Evolutionary conservation across 1,140 invertebrate species (phyloP), one percentile per base, ranked within the genome.

Genomic region (Sycophila sp.): DNA sequence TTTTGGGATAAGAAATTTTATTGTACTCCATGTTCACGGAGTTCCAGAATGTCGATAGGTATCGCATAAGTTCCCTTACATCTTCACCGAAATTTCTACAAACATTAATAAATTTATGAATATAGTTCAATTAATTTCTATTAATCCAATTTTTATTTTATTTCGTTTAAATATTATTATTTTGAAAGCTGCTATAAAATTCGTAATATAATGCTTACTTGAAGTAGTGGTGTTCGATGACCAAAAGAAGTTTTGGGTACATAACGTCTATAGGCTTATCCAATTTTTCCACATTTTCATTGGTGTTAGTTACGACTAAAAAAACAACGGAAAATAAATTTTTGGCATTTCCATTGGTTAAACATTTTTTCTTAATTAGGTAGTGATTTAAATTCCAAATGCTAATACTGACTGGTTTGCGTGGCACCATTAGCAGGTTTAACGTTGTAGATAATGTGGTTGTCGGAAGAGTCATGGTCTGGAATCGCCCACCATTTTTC

Each of bases 221-320:
- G 36, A 60, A 60, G 11, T 24, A 28, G 17, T 59, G 13, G 36
- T 22, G 24, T 11, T 38, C 22, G 6, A 60, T 13, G 13, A 42
- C 36, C 4, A 60, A n/a, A 6, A 60, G 15, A n/a, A 60, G 56
- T 17, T 60, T 60, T 4, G 36, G 56, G 13, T 60, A 60, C 36
- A 60, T 8, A 11, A 60, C 22, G 42, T 42, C 36, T 38, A 60
- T 15, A 2, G 56, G 56, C 30, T 40, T 6, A 6, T 60, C 38
- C 10, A 60, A 15, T 15, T 28, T 40, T 60, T 19, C 36, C 6
- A 34, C 26, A 2, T 36, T n/a, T 34, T 30, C 13, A 10, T 7
- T 56, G 15, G 32, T n/a, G n/a, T n/a, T n/a, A n/a, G n/a, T 30
- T 56, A 13, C 13, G 19, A 56, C 53, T 34, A 36, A 22, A 15